phyloP scores from a whole-genome alignment of 1,140 invertebrate species.

The Drosophila mojavensis region DNA sequence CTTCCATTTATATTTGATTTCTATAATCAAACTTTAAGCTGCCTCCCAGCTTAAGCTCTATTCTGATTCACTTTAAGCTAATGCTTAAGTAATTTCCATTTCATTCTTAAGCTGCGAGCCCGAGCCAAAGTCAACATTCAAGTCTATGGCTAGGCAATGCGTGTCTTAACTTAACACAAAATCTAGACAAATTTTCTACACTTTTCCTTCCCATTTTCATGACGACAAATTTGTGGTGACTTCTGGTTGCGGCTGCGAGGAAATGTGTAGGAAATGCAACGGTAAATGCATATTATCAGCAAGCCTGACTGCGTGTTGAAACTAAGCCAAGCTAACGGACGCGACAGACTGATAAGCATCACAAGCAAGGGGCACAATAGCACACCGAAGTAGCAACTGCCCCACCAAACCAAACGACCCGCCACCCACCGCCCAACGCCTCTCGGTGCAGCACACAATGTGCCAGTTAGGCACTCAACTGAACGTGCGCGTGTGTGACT shows the following conservation, averaged over 20 bases:
- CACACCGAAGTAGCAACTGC: slow-evolving; percentile 25
- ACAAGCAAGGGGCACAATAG: slow-evolving; percentile 59
- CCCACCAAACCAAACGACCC: not conserved
- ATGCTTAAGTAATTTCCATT: no score
- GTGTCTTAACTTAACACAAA: not conserved
- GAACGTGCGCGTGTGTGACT: slow-evolving; percentile 2
- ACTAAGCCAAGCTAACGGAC: slow-evolving; percentile 64
- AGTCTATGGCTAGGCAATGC: not conserved
- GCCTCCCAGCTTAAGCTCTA: no score
- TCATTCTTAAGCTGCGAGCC: no score
- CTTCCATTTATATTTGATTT: no score
- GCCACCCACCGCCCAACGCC: not conserved
- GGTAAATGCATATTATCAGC: slow-evolving; percentile 69
- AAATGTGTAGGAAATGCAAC: slow-evolving; percentile 74
- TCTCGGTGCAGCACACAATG: slow-evolving; percentile 26
- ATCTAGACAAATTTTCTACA: slow-evolving; percentile 10
- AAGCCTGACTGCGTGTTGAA: slow-evolving; percentile 62
- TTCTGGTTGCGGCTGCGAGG: slow-evolving; percentile 42
- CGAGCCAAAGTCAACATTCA: not conserved
- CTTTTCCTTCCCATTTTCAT: slow-evolving; percentile 3
- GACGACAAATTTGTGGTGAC: slow-evolving; percentile 14
- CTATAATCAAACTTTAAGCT: no score
- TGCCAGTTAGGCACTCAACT: slow-evolving; percentile 74
- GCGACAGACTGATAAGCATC: slow-evolving; percentile 70
- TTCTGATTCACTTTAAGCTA: no score